Evolutionary conservation across 2,797 vertebrate species (phyloP), one percentile per base, ranked within the genome.

Genomic region (Buphagus erythrorhynchus): DNA sequence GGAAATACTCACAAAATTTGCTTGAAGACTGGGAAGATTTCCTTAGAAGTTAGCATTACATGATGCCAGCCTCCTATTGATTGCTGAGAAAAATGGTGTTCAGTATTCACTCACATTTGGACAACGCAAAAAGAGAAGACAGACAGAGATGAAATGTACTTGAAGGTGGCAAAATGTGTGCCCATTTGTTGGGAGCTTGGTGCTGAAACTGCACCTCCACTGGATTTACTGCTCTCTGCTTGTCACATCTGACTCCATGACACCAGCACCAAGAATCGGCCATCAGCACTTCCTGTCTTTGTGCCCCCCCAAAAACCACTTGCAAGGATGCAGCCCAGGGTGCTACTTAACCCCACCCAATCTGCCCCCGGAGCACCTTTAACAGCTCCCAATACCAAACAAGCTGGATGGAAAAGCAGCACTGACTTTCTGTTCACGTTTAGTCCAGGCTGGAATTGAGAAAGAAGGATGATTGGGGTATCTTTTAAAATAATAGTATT

Each of bases 121-220:
- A n/a, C 17, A 67, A 31, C 11, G 21, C 31, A 38, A 45, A 86
- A 69, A 68, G 24, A 46, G 17, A 85, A 43, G 18, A 11, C 7
- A 86, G n/a, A 22, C 13, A 43, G 46, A 85, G 25, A 58, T 4
- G 5, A 3, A n/a, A 57, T 0, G 0, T 22, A n/a, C 8, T 46
- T 76, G 43, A 94, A 62, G 18, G 43, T 77, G 21, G 28, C 14
- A 83, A 73, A 86, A 58, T 21, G 2, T 25, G 10, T 13, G 35
- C 5, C 18, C 14, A 15, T 73, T 61, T 80, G 4, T 38, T 76
- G 40, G 18, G 21, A 86, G 10, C 12, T 58, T 63, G 46, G 22
- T 26, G 19, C 18, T 82, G 49, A 85, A 82, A 55, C 36, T 48
- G 24, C 31, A 62, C 1, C 19, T 46, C 29, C 12, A 18, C 10